phyloP scores from a whole-genome alignment of 2,113 vertebrate species.

The Tinamus guttatus region DNA sequence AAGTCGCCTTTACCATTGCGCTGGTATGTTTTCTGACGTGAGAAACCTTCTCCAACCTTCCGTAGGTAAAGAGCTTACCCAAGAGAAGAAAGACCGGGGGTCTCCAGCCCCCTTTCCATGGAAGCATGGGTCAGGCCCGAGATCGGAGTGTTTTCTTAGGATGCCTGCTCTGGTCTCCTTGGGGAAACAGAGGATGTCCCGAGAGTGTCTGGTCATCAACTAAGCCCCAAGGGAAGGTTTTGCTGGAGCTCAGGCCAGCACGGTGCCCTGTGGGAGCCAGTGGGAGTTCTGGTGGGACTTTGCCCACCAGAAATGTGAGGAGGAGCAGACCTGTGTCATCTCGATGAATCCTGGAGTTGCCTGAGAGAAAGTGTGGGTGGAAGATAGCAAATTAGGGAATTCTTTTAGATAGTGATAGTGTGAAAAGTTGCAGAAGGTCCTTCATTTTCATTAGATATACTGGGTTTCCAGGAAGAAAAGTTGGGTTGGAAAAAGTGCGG shows the following conservation, averaged over 20 bases:
- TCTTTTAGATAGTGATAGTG: background rate
- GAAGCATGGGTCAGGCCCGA: background rate
- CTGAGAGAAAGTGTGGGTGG: background rate
- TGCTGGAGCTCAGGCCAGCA: background rate
- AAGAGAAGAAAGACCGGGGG: background rate
- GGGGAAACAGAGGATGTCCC: background rate
- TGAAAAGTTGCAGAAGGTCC: background rate
- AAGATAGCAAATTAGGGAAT: background rate
- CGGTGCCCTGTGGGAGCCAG: rapidly evolving
- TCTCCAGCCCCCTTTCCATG: background rate
- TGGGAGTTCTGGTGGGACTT: no score
- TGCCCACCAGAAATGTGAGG: background rate
- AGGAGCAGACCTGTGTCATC: background rate
- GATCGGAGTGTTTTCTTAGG: background rate
- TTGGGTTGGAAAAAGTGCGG: no score
- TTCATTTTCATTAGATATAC: background rate
- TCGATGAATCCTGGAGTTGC: background rate
- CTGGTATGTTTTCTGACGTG: background rate
- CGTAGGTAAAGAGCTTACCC: background rate
- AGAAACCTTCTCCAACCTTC: background rate
- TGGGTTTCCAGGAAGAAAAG: background rate
- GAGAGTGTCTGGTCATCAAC: background rate
- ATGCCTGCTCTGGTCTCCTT: background rate
- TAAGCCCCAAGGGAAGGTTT: background rate
- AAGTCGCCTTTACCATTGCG: background rate